Evolutionary conservation across 2,113 vertebrate genomes (phyloP).

Genomic region (Aptenodytes patagonicus): DNA sequence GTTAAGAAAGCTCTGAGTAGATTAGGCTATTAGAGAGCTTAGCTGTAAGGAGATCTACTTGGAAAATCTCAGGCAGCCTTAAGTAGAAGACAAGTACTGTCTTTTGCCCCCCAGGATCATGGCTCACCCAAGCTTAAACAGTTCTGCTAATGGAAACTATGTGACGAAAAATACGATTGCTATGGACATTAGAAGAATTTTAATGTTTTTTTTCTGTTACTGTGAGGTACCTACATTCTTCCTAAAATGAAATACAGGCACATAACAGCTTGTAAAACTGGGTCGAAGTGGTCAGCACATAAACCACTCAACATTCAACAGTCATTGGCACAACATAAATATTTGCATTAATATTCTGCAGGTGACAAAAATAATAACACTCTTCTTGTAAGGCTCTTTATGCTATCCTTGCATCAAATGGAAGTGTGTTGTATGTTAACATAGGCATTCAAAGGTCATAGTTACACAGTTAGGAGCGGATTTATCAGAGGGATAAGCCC

Average conservation of each 20-base stretch:
- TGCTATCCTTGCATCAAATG: not conserved
- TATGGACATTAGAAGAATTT: not conserved
- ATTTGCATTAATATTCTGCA: not conserved
- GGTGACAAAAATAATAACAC: not conserved
- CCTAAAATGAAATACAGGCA: not conserved
- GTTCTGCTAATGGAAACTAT: not conserved
- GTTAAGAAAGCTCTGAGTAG: not conserved
- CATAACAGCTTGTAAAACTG: not conserved
- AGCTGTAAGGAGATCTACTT: not conserved
- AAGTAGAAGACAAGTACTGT: not conserved
- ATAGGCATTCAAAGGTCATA: not conserved
- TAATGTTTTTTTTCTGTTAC: not conserved
- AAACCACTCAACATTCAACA: not conserved
- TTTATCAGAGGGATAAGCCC: not conserved
- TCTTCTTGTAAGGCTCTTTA: not conserved
- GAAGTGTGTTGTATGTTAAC: not conserved
- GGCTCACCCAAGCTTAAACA: not conserved
- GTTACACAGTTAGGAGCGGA: not conserved
- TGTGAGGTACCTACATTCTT: not conserved
- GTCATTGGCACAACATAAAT: not conserved
- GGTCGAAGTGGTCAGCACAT: not conserved
- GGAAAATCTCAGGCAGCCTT: not conserved
- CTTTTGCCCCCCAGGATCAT: not conserved
- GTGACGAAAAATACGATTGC: not conserved
- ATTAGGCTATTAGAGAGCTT: not conserved